Base-by-base conservation (phyloP, 2,888 invertebrate genomes). In the Loripinus fragilis region DNA sequence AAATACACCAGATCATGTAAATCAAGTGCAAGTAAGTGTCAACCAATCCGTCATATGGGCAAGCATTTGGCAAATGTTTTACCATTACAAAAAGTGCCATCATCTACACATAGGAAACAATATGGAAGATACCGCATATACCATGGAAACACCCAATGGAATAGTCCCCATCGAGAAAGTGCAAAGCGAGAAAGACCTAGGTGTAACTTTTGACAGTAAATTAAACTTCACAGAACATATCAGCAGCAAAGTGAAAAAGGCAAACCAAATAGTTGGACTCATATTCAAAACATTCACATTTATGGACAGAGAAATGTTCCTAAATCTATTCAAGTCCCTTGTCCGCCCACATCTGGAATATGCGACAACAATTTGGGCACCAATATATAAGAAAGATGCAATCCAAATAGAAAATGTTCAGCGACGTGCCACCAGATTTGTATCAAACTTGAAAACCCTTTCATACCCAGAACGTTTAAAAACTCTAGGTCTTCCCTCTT, bases 341-440 rank as follows among this genome's bases (percentile, higher is more conserved):
- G 45, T 78, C 0, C n/a, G 78, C n/a, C n/a, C n/a, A n/a, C n/a
- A n/a, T n/a, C n/a, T n/a, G n/a, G n/a, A n/a, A n/a, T n/a, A n/a
- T n/a, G n/a, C n/a, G n/a, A n/a, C n/a, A n/a, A n/a, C n/a, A n/a
- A n/a, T n/a, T n/a, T n/a, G n/a, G n/a, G n/a, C n/a, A n/a, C n/a
- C n/a, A n/a, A n/a, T n/a, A n/a, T n/a, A n/a, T n/a, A n/a, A n/a
- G n/a, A n/a, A n/a, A n/a, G n/a, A n/a, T n/a, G n/a, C n/a, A n/a
- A n/a, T n/a, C n/a, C n/a, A n/a, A 10, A 70, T 74, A 23, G 74
- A 78, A 45, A 69, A 73, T 55, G 70, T 78, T 3, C 74, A 78
- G 30, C 35, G 73, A 55, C 41, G 70, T 15, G 74, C 78, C n/a
- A 74, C 70, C 8, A 35, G 41, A 52, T 45, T 76, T 20, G 28